A percentile compares a stretch with the other conserved stretches of the same genome.
Conservation (phyloP, 2,797 vertebrate genomes). For the Eulemur rubriventer region DNA sequence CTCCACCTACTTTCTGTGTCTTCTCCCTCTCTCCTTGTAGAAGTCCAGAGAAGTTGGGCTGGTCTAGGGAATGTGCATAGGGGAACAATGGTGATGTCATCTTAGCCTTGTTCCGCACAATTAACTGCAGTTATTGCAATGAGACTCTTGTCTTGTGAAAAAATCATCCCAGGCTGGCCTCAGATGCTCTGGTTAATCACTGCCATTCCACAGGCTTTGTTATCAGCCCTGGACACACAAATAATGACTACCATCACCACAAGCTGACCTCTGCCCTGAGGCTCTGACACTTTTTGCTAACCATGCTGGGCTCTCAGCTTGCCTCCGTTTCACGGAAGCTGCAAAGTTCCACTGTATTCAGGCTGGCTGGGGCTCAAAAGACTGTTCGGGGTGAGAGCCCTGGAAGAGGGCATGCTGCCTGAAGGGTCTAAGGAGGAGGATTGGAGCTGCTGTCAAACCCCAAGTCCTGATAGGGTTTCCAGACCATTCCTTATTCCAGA, state of each 20-base stretch:
- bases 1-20: neutral
- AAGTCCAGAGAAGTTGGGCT: neutral
- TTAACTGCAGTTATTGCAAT: neutral
- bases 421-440: neutral
- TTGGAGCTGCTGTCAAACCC: neutral
- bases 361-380: constrained; percentile 23
- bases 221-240: neutral
- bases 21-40: neutral
- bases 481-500: neutral
- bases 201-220: neutral
- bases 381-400: neutral
- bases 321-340: constrained; percentile 23
- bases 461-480: neutral
- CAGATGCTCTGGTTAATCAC: constrained; percentile 43
- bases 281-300: constrained; percentile 28
- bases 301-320: neutral
- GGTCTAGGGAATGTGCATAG: neutral
- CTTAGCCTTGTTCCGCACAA: neutral
- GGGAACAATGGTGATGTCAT: neutral
- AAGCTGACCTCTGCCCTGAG: neutral
- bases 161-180: constrained; percentile 15
- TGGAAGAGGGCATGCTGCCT: neutral
- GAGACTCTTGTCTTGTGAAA: neutral
- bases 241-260: neutral
- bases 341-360: constrained; percentile 8